Evolutionary conservation across 1,140 invertebrate genomes (phyloP).

Genomic region (Pissodes strobi): DNA sequence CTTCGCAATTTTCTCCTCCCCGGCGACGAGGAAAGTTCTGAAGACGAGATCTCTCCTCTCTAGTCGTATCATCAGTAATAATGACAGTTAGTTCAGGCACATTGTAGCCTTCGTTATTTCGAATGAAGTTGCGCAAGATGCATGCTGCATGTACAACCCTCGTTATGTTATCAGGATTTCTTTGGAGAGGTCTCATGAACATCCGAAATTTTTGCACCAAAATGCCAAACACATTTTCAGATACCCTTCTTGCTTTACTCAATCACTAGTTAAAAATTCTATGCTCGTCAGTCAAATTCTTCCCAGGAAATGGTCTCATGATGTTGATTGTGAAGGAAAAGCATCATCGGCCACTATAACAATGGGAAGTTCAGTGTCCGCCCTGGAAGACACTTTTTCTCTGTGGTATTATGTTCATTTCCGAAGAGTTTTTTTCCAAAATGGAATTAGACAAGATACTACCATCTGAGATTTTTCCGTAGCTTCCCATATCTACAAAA

Average conservation of each 20-base stretch:
- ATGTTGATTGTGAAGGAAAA: too few species aligned
- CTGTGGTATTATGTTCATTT: constrained; percentile 27
- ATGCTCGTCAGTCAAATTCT: constrained; percentile 14
- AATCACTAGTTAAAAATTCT: too few species aligned
- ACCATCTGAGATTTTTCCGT: constrained; percentile 54
- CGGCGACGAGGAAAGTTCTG: too few species aligned
- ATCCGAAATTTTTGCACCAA: constrained; percentile 43
- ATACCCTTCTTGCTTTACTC: too few species aligned
- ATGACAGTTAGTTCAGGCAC: not conserved
- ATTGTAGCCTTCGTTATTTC: constrained; percentile 9
- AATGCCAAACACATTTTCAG: constrained; percentile 56
- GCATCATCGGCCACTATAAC: constrained; percentile 14
- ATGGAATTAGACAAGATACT: constrained; percentile 46
- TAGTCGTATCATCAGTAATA: not conserved
- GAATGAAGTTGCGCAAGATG: too few species aligned
- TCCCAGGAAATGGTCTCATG: too few species aligned
- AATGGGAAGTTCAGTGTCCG: too few species aligned
- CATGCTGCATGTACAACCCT: not conserved
- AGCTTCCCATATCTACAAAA: too few species aligned
- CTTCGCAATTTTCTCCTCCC: not conserved
- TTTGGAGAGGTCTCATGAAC: too few species aligned
- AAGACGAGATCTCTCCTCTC: not conserved
- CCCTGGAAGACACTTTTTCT: constrained; percentile 3
- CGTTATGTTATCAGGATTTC: too few species aligned
- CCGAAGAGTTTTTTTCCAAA: constrained; percentile 19